Evolutionary conservation across 1,140 invertebrate species (phyloP).

Genomic region (Drosophila simulans): DNA sequence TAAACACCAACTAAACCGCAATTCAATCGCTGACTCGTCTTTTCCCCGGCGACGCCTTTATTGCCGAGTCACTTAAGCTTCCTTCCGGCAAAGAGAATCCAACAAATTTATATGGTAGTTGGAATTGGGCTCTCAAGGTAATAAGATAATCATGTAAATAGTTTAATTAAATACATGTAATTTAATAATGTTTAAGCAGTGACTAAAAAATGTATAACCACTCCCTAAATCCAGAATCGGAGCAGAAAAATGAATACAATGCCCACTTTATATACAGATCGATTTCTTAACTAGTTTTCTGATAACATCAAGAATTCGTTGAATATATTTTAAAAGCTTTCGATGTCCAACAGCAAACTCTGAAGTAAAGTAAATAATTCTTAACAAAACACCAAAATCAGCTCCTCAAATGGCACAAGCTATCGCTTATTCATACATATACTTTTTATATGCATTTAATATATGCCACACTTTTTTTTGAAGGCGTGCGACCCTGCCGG

Average conservation of each 20-base stretch:
- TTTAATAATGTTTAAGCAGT: background rate
- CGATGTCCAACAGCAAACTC: slow-evolving; percentile 10
- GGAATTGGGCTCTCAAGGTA: background rate
- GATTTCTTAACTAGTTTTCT: slow-evolving; percentile 14
- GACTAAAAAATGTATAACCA: background rate
- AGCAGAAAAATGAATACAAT: background rate
- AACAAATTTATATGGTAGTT: background rate
- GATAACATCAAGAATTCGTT: slow-evolving; percentile 24
- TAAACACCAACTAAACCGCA: slow-evolving; percentile 59
- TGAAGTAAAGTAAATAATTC: slow-evolving; percentile 24
- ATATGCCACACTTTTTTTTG: slow-evolving; percentile 22
- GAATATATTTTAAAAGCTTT: slow-evolving; percentile 13
- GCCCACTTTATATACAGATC: background rate
- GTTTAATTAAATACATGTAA: background rate
- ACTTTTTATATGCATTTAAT: slow-evolving; percentile 34
- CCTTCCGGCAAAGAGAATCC: no score
- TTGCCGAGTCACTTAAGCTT: background rate
- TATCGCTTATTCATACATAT: slow-evolving; percentile 45
- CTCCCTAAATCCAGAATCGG: background rate
- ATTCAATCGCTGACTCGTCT: slow-evolving; percentile 55
- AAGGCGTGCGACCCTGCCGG: slow-evolving; percentile 1
- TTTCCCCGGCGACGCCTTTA: background rate
- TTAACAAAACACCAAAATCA: slow-evolving; percentile 19
- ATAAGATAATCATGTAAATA: background rate
- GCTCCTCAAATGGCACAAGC: slow-evolving; percentile 56